A percentile compares a stretch with the other conserved stretches of the same genome.
phyloP scores from a whole-genome alignment of 2,888 invertebrate genomes.

The Sinelater perroti region DNA sequence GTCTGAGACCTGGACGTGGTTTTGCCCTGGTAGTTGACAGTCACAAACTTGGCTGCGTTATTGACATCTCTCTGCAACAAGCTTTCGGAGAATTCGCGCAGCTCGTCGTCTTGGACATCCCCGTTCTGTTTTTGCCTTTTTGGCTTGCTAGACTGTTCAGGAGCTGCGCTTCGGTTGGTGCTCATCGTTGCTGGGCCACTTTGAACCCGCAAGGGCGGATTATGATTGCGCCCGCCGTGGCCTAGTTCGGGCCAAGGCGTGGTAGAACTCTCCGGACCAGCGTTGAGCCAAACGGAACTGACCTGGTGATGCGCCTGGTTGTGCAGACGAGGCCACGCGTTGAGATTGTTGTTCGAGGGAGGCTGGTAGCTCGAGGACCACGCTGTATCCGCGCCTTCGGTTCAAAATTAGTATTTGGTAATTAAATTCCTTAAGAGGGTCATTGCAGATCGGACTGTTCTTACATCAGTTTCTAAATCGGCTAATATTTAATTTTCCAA shows the following conservation, averaged over 20 bases:
- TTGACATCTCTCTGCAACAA: slow-evolving; percentile 76
- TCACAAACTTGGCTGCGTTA: slow-evolving; percentile 76
- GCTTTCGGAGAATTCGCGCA: slow-evolving; percentile 75
- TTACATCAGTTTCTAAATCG: no score
- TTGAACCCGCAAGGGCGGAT: slow-evolving; percentile 4
- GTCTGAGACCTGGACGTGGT: slow-evolving; percentile 73
- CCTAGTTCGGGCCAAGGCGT: slow-evolving; percentile 40
- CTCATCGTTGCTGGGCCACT: neutral
- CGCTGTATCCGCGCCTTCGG: neutral
- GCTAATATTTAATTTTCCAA: no score
- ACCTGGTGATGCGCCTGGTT: slow-evolving; percentile 20
- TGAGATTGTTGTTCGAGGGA: neutral
- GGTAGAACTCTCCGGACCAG: slow-evolving; percentile 9
- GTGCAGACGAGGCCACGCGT: slow-evolving; percentile 28
- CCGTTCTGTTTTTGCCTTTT: neutral
- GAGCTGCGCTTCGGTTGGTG: no score
- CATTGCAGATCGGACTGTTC: no score
- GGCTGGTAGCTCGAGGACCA: neutral
- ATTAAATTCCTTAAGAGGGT: no score
- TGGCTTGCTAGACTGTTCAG: neutral
- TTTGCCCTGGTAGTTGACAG: slow-evolving; percentile 77
- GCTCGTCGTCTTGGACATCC: slow-evolving; percentile 52
- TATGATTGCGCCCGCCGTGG: slow-evolving; percentile 15
- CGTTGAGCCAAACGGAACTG: slow-evolving; percentile 18
- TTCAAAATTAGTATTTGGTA: no score